Conservation (phyloP, 2,113 vertebrate species). For the Gambusia affinis region DNA sequence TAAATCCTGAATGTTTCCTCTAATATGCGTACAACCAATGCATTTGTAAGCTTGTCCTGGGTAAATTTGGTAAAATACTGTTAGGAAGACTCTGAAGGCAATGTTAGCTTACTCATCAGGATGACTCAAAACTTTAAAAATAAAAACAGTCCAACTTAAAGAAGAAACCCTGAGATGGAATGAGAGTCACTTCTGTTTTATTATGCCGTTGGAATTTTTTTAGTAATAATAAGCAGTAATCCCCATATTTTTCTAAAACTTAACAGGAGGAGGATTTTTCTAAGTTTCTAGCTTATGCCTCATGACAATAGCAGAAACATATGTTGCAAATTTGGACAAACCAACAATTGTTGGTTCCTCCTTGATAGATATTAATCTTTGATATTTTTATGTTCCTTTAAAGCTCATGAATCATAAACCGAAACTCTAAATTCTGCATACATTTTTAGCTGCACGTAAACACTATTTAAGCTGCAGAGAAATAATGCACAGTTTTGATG, state of each 20-base stretch:
- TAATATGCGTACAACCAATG: not conserved
- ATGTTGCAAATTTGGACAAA: too few relatives aligned
- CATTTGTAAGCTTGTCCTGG: not conserved
- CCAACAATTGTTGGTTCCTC: not conserved
- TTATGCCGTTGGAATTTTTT: not conserved
- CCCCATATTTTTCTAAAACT: too few relatives aligned
- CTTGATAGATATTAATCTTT: not conserved
- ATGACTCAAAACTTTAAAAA: not conserved
- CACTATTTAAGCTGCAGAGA: not conserved
- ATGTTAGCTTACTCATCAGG: not conserved
- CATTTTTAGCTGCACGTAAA: not conserved
- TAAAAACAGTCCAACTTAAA: not conserved
- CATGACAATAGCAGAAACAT: not conserved
- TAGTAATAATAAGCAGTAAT: not conserved
- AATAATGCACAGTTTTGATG: not conserved
- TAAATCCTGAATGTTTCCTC: not conserved
- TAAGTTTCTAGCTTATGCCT: not conserved
- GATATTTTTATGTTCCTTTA: not conserved
- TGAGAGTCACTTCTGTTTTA: too few relatives aligned
- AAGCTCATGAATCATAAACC: not conserved
- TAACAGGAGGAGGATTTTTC: not conserved
- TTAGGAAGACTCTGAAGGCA: not conserved
- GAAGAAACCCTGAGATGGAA: not conserved
- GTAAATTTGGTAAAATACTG: not conserved
- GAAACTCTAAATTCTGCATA: not conserved